A percentile compares a stretch with the other conserved stretches of the same genome.
Conservation (phyloP, 2,888 invertebrate genomes). For the Anoplius nigerrimus region DNA sequence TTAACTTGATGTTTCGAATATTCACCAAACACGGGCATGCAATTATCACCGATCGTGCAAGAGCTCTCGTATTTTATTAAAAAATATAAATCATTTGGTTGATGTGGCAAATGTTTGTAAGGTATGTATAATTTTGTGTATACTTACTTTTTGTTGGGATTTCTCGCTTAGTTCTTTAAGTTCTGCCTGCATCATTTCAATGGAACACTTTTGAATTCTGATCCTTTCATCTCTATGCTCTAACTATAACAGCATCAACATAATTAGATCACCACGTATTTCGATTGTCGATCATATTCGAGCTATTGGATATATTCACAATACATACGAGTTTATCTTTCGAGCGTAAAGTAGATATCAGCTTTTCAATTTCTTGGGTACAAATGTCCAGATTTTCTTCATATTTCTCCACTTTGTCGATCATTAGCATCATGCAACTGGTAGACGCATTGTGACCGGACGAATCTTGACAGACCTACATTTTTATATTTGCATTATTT, state of each 20-base stretch:
- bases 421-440: constrained; percentile 38
- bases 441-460: constrained; percentile 32
- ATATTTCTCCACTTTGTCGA: constrained; percentile 57
- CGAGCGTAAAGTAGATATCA: constrained; percentile 62
- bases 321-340: constrained; percentile 69
- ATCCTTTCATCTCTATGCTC: constrained; percentile 69
- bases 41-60: not conserved
- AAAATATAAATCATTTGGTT: not conserved
- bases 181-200: constrained; percentile 66
- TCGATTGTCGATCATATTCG: not conserved
- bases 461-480: constrained; percentile 54
- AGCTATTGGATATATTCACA: not conserved
- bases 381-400: constrained; percentile 58
- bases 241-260: constrained; percentile 48
- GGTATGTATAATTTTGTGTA: not conserved
- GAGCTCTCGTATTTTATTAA: too few relatives aligned
- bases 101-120: not conserved
- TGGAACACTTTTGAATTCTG: constrained; percentile 69
- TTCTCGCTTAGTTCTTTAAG: constrained; percentile 66
- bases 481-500: constrained; percentile 12
- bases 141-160: constrained; percentile 66
- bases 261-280: too few relatives aligned
- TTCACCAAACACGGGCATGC: too few relatives aligned
- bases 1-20: too few relatives aligned
- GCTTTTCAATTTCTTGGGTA: constrained; percentile 60